Evolutionary conservation across 2,888 invertebrate species (phyloP), one percentile per base, ranked within the genome.

Genomic region (Coenonympha arcania): DNA sequence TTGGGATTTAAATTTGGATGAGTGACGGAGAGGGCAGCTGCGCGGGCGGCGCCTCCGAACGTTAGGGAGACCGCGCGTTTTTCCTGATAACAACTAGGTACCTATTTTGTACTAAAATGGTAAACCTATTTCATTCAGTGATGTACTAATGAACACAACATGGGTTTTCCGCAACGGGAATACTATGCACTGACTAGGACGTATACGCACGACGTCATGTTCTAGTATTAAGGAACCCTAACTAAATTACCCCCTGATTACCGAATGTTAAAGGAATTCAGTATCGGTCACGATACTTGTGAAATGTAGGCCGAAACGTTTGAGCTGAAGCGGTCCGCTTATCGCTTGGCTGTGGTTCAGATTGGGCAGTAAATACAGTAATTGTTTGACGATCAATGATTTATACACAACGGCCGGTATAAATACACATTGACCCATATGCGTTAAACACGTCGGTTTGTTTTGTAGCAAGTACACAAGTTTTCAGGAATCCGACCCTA

Each of bases 11-110:
- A 86, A 79, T 86, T 85, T 85, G 85, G 87, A 87, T 80, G 85
- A 79, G 86, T 86, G 85, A 85, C 83, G 85, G 84, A 81, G 85
- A 83, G 72, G 82, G 86, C 86, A 86, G 84, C 85, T 86, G 86
- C 84, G 86, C 85, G 82, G 84, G 86, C 81, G 84, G 71, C 76
- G 80, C 68, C 77, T 74, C 71, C 76, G 73, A 76, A 61, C 74
- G 75, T 69, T 67, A 69, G 68, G 73, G 69, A 72, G 67, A 71
- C 62, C 66, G 68, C 66, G 68, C 68, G 74, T 75, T 79, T 75
- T 71, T 73, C 51, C 51, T 68, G 62, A 71, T 66, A 68, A 67
- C 63, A n/a, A n/a, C n/a, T n/a, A n/a, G n/a, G n/a, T n/a, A n/a
- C n/a, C n/a, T n/a, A n/a, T n/a, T n/a, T n/a, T n/a, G n/a, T n/a